Base-by-base conservation (phyloP, 2,113 vertebrate genomes). In the Urocynchramus pylzowi region DNA sequence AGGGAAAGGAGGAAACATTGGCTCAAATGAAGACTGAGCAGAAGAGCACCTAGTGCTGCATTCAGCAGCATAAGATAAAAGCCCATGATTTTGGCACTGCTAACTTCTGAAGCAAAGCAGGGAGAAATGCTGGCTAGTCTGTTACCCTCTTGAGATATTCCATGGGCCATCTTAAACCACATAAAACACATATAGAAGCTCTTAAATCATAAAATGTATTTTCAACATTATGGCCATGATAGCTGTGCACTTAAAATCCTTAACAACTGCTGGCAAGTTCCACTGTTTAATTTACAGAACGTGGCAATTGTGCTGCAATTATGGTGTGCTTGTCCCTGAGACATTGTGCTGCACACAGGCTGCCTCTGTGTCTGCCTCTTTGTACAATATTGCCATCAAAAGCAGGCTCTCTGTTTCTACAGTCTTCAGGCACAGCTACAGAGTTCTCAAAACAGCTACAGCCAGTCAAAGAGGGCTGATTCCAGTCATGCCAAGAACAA, bases 381-480 rank as follows among this genome's bases (percentile, higher is more conserved):
- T 0, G 0, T 4, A n/a, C 65, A 28, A 20, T 3, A 31, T 0
- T 27, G 54, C 37, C 50, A 68, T 4, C 37, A 53, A 53, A 85
- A 83, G 11, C 70, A 83, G 20, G 1, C 15, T 61, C 61, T 69
- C 49, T 27, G 15, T 11, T 75, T 44, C 60, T 9, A 28, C 33
- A 28, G 13, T 11, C 69, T 20, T 23, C 42, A 27, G 7, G 31
- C 33, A 53, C 42, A 70, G 50, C 64, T 69, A 35, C 0, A 20
- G 30, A 63, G 22, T 5, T 71, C 61, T 68, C 60, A 28, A 16
- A 87, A 35, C 45, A 73, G 37, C 49, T 50, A 23, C 49, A 35
- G 41, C 9, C 4, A 1, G 19, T 12, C 33, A 56, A 9, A 60
- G 49, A 53, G 50, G 53, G 37, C 45, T 35, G 59, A 39, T 61